phyloP scores from a whole-genome alignment of 2,113 vertebrate genomes.

The Opisthocomus hoazin region DNA sequence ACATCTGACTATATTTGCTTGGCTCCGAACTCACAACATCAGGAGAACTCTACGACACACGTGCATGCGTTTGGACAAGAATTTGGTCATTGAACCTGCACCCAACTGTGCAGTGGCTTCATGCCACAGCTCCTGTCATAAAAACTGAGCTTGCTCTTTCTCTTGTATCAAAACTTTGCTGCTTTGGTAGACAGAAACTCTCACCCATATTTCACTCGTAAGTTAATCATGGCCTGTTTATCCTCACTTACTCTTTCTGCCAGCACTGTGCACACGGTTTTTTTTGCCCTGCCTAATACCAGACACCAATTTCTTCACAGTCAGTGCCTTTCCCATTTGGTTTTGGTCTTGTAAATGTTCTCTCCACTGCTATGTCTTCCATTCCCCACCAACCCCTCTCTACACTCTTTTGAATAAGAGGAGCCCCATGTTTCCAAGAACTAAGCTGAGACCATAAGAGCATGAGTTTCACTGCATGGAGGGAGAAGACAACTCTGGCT shows the following conservation, averaged over 20 bases:
- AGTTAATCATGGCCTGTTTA: not conserved
- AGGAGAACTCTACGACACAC: rapidly evolving
- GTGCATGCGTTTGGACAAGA: not conserved
- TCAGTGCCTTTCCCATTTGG: not conserved
- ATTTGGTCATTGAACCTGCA: not conserved
- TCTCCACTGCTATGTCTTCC: not conserved
- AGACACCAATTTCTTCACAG: not conserved
- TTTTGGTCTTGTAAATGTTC: not conserved
- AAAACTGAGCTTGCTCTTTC: not conserved
- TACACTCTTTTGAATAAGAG: not conserved
- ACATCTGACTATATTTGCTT: not conserved
- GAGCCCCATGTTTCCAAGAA: not conserved
- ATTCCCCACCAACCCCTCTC: not conserved
- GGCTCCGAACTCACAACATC: not conserved
- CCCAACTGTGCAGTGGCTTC: not conserved
- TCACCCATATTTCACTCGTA: not conserved
- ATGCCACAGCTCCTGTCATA: not conserved
- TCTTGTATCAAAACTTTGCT: not conserved
- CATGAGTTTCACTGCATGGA: not conserved
- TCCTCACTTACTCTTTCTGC: not conserved
- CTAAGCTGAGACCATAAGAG: not conserved
- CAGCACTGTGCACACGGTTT: not conserved
- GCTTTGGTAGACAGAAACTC: not conserved
- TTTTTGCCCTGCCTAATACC: not conserved
- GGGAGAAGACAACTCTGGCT: not conserved